Evolutionary conservation across 2,113 vertebrate species (phyloP), one percentile per base, ranked within the genome.

Genomic region (Oxyura jamaicensis): DNA sequence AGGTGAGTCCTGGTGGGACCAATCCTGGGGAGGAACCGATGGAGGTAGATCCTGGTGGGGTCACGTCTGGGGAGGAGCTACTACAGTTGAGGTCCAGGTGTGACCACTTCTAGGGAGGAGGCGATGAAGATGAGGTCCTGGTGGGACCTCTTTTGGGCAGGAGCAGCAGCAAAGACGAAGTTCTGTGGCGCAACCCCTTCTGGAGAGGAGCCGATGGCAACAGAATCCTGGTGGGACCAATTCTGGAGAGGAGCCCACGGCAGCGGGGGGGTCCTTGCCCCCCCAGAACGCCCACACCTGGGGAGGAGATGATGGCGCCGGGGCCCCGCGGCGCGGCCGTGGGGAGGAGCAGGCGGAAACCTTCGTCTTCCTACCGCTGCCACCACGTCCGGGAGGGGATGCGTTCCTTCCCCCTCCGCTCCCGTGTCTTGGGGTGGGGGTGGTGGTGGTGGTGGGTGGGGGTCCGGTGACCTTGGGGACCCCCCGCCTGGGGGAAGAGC

Each of bases 1-100:
- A 11, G 4, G 0, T 52, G 60, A 5, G 21, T 23, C 28, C 53
- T 1, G 11, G 22, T 25, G 8, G 35, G 20, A 8, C 3, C 13
- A 10, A 2, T 21, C 3, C 28, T 23, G 13, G 17, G 17, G 5
- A 4, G 13, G 26, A 52, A 10, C 8, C 1, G 6, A 6, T 13
- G 5, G 28, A 53, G 33, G 0, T 22, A 11, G 46, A 11, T 23
- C 22, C 53, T 0, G 11, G 28, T 20, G 8, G 35, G 16, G 8
- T 4, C 13, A 10, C 5, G 28, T 3, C 28, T 23, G 13, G 17
- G 5, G 46, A 4, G 13, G 19, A 41, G 23, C 13, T 1, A 3
- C 7, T 13, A 6, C 13, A 44, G 39, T 0, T 11, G 36, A 22
- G 8, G 21, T 23, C 28, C 53, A 1, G 11, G 28, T 25, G 8